Percentiles rank a stretch among this genome's conserved stretches.
Conservation (phyloP, 2,888 invertebrate species). For the Caenorhabditis doughertyi region DNA sequence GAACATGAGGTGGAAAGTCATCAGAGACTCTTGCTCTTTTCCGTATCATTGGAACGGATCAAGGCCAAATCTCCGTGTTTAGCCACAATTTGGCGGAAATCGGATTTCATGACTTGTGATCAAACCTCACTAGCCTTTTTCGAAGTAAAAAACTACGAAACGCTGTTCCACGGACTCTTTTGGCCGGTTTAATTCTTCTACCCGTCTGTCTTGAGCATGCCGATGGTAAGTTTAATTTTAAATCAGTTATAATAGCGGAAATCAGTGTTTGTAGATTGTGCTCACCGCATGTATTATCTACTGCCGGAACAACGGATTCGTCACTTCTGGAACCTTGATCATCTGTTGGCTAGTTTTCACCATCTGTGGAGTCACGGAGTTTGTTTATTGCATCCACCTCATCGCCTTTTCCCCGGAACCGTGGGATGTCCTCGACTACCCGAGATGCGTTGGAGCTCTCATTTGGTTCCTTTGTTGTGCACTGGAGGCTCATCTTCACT, state of each 20-base stretch:
- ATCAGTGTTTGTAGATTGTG: no score
- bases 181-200: no score
- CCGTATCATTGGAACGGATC: constrained; percentile 81
- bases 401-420: constrained; percentile 19
- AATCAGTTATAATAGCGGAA: no score
- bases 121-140: constrained; percentile 90
- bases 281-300: no score
- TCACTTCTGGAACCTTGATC: no score
- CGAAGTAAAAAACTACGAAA: no score
- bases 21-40: constrained; percentile 82
- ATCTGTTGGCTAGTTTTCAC: constrained; percentile 91
- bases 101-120: constrained; percentile 91
- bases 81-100: constrained; percentile 86
- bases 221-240: no score
- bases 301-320: no score
- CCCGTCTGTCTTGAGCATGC: no score
- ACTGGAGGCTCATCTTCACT: constrained; percentile 72
- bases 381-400: constrained; percentile 77
- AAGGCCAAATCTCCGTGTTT: constrained; percentile 80
- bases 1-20: constrained; percentile 83
- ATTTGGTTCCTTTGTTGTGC: constrained; percentile 76
- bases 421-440: constrained; percentile 54
- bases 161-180: no score
- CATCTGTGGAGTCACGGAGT: constrained; percentile 86
- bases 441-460: constrained; percentile 67